Base-by-base conservation (phyloP, 1,140 invertebrate species). In the Brachionus manjavacas region DNA sequence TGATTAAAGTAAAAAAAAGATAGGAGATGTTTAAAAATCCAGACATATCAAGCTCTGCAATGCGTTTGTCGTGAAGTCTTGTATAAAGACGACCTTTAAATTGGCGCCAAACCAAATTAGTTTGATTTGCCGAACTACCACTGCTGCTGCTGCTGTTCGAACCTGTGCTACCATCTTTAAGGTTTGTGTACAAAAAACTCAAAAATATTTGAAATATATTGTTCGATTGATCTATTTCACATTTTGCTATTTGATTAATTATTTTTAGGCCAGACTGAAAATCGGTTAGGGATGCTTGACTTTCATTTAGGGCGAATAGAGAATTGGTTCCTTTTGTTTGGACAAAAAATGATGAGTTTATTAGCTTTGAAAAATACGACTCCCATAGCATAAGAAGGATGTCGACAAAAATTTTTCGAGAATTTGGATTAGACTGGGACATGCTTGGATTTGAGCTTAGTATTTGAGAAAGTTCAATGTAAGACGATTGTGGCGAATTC, bases 51-150 rank as follows among this genome's bases (percentile, higher is more conserved):
- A 81, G 23, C 66, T 81, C 79, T n/a, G 52, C n/a, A 25, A 81
- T 81, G 23, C 79, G 79, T 28, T 81, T 81, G 14, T 81, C 79
- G 25, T 81, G 79, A 11, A 81, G 41, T 35, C 79, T 23, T 12
- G 79, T 81, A 23, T 81, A 81, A 14, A 81, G 52, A 46, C 79
- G 79, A 16, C 79, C 79, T 81, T 81, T 81, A 68, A 81, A 81
- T 46, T 60, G 52, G 3, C 79, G 49, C 79, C 79, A 81, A 68
- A 81, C 79, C 64, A 68, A 41, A 68, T 81, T 81, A 25, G 28
- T n/a, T n/a, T n/a, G n/a, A n/a, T n/a, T n/a, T n/a, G n/a, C n/a
- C n/a, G n/a, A 28, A 64, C 52, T 81, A 23, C 16, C 31, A 12
- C 6, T 31, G 16, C 8, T 68, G n/a, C 39, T 68, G n/a, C 39